Conservation (phyloP, 2,888 invertebrate genomes). For the Diloba caeruleocephala region DNA sequence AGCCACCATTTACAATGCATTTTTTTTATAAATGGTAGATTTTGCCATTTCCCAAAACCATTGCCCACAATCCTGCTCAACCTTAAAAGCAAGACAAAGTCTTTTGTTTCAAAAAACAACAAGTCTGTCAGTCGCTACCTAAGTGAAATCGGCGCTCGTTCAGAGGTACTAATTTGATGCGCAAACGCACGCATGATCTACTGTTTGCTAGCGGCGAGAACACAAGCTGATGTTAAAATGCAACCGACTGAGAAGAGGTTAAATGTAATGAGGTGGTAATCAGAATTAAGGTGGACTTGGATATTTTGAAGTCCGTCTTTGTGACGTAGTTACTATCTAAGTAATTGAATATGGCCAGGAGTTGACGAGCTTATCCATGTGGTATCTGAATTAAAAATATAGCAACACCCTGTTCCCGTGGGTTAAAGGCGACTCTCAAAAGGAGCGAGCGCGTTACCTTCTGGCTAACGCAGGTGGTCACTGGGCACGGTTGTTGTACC, state of each 20-base stretch:
- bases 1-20: too few species aligned
- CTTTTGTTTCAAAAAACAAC: conserved; percentile 53
- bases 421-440: too few species aligned
- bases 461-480: too few species aligned
- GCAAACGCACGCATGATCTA: conserved; percentile 72
- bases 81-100: conserved; percentile 27
- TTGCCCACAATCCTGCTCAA: background rate
- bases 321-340: conserved; percentile 33
- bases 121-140: conserved; percentile 28
- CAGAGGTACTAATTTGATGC: conserved; percentile 65
- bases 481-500: too few species aligned
- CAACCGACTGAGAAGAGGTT: conserved; percentile 38
- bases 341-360: conserved; percentile 29
- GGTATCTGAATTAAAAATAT: too few species aligned
- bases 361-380: conserved; percentile 24
- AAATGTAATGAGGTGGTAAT: conserved; percentile 42
- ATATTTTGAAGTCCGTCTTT: conserved; percentile 16
- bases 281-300: conserved; percentile 22
- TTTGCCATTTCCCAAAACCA: too few species aligned
- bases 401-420: too few species aligned
- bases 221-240: conserved; percentile 63
- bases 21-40: too few species aligned
- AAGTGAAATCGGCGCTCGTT: conserved; percentile 63
- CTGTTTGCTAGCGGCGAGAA: conserved; percentile 79
- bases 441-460: too few species aligned